These are phyloP conservation scores for Pollimyrus isidori DNA, from an alignment of 2,113 vertebrate genomes.

Conservation along the genomic window DNA sequence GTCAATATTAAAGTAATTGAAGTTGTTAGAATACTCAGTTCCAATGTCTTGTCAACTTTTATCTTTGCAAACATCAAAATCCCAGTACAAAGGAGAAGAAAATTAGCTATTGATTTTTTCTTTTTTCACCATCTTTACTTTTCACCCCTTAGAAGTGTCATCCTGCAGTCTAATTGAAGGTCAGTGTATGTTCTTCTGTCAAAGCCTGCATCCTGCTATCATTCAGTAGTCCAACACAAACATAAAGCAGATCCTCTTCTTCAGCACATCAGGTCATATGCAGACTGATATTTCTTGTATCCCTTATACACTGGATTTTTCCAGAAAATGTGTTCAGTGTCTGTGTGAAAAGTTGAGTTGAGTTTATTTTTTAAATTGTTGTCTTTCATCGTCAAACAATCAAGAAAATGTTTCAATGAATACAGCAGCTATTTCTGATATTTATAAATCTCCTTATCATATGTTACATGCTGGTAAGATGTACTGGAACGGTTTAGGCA, in stretches of 20 bases:
- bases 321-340: background rate
- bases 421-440: background rate
- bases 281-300: slow-evolving; percentile 25
- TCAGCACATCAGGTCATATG: slow-evolving; percentile 24
- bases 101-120: slow-evolving; percentile 89
- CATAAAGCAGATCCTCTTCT: slow-evolving; percentile 43
- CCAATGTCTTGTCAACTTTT: slow-evolving; percentile 69
- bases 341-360: background rate
- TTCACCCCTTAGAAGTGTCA: slow-evolving; percentile 73
- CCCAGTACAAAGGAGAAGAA: slow-evolving; percentile 74
- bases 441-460: background rate
- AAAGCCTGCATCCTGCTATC: slow-evolving; percentile 51
- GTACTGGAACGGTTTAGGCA: background rate
- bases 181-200: slow-evolving; percentile 73
- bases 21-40: slow-evolving; percentile 54
- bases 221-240: slow-evolving; percentile 40
- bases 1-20: slow-evolving; percentile 59
- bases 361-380: background rate
- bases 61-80: slow-evolving; percentile 85
- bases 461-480: background rate
- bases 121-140: slow-evolving; percentile 42
- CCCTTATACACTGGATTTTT: background rate
- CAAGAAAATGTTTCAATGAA: background rate
- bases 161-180: slow-evolving; percentile 85
- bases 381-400: background rate